Conservation (phyloP, 92 coral and sea anemone genomes). For the Micromussa lordhowensis region DNA sequence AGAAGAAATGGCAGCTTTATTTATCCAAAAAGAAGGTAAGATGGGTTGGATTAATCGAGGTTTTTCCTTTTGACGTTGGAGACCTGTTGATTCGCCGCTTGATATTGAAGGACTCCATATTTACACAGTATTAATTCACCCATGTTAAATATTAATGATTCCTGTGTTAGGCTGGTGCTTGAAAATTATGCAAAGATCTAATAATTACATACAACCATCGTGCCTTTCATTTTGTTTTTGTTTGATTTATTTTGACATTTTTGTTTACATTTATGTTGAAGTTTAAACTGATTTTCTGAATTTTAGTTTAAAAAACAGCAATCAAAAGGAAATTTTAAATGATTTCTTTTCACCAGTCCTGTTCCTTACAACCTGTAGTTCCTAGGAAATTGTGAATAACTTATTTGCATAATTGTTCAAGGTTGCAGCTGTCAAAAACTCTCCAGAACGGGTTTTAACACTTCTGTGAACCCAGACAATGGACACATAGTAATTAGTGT, state of each 20-base stretch:
- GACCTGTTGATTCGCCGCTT: slow-evolving; percentile 39
- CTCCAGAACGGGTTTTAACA: background rate
- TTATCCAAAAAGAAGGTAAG: slow-evolving; percentile 96
- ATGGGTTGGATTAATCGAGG: background rate
- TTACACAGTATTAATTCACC: slow-evolving; percentile 39
- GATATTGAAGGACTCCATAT: slow-evolving; percentile 23
- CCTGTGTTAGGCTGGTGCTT: background rate
- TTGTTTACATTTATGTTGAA: background rate
- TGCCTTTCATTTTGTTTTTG: background rate
- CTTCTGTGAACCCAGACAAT: slow-evolving; percentile 7
- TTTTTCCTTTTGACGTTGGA: background rate
- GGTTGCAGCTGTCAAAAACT: slow-evolving; percentile 6
- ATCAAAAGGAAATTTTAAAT: background rate
- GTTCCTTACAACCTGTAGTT: background rate
- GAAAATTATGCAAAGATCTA: slow-evolving; percentile 1
- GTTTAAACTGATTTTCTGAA: background rate
- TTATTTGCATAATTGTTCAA: slow-evolving; percentile 35
- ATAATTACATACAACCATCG: background rate
- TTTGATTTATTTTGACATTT: background rate
- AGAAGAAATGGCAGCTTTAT: slow-evolving; percentile 99
- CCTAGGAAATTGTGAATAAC: background rate
- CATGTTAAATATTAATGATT: slow-evolving; percentile 28
- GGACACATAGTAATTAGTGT: background rate
- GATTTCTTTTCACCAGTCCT: background rate
- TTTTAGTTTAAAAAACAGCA: background rate